Base-by-base conservation (phyloP, 2,113 vertebrate genomes). In the Nesogale talazaci region DNA sequence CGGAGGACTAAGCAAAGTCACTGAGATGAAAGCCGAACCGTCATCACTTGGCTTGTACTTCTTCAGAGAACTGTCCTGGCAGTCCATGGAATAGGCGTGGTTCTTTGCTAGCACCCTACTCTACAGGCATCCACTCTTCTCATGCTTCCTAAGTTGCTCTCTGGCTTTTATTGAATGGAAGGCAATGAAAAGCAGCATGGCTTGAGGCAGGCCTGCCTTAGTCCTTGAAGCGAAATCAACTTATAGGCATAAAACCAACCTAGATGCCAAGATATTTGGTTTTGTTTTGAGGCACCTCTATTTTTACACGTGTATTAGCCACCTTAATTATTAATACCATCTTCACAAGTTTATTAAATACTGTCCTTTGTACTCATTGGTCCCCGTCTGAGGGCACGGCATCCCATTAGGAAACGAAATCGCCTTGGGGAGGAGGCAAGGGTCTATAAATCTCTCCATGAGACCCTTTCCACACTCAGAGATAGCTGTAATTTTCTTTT, bases 401-500 rank as follows among this genome's bases (percentile, higher is more conserved):
- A 96, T 94, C 90, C 95, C 85, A 96, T 94, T 93, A 97, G 88
- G 92, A 96, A 93, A 94, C 0, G 1, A 94, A 97, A 94, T 94
- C 75, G 93, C 93, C 94, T 94, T 93, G 67, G 92, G 94, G 93
- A 94, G 46, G 46, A 52, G 46, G 90, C 78, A 89, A 88, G 78
- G 57, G 78, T 83, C 93, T 91, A 95, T 93, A 96, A 96, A 96
- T 97, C 92, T 95, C 79, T 93, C 91, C 61, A 9, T 80, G 94
- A 95, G 79, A 94, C 76, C 75, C 93, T 96, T 96, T 93, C 95
- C 65, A 95, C 93, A 96, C 94, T 88, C 94, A 80, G n/a, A 70
- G 56, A 90, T 92, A 83, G 87, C 95, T 94, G n/a, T 94, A 96
- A 97, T 97, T 96, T 97, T 95, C 91, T 94, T 89, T 95, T 72